Conservation (phyloP, 2,113 vertebrate species). For the Mandrillus leucophaeus region DNA sequence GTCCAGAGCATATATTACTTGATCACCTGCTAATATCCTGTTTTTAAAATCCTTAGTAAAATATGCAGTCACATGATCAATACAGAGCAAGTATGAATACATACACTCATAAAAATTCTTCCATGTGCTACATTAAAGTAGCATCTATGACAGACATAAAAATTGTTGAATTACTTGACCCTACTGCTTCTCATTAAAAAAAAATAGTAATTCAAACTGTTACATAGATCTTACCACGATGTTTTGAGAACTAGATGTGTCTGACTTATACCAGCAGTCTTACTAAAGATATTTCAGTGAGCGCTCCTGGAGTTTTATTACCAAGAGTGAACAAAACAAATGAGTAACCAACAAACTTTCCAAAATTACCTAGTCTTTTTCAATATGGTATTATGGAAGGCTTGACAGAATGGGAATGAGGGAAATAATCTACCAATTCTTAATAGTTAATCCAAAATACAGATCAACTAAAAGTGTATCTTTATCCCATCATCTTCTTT, state of each 20-base stretch:
- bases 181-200: neutral
- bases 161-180: neutral
- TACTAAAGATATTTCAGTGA: neutral
- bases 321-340: neutral
- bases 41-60: conserved; percentile 13
- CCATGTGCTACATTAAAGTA: neutral
- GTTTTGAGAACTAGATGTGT: neutral
- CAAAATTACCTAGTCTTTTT: neutral
- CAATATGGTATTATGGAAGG: neutral
- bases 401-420: neutral
- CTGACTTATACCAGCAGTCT: neutral
- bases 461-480: neutral
- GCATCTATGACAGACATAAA: neutral
- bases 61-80: neutral
- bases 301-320: neutral
- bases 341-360: neutral
- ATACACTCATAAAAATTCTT: neutral
- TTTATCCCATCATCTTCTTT: neutral
- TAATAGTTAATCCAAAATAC: neutral
- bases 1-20: neutral
- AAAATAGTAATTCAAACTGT: neutral
- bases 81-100: neutral
- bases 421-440: neutral
- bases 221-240: neutral
- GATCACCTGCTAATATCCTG: neutral